Percentiles rank a stretch among this genome's conserved stretches.
Evolutionary conservation across 2,113 vertebrate species (phyloP).

Genomic region (Sinocyclocheilus anophthalmus): DNA sequence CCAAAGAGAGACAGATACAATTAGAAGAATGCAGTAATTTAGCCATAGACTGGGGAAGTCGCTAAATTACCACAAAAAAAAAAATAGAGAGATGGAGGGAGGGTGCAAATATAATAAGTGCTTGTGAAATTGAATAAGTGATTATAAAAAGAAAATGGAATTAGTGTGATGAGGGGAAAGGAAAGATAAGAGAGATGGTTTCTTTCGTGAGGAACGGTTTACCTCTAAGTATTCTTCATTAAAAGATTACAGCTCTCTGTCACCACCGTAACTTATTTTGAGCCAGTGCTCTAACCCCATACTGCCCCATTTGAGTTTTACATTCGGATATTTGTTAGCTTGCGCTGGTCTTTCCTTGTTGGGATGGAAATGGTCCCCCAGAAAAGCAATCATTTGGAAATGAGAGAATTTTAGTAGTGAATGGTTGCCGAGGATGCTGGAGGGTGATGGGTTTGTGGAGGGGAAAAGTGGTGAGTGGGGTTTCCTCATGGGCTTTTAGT

Average conservation of each 20-base stretch:
- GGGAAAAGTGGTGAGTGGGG: neutral
- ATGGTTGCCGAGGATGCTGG: too few species aligned
- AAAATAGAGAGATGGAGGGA: neutral
- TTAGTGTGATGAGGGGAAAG: neutral
- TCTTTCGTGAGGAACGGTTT: neutral
- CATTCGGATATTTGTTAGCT: neutral
- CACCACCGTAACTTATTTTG: neutral
- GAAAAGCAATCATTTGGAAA: neutral
- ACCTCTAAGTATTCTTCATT: constrained; percentile 8
- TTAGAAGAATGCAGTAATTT: neutral
- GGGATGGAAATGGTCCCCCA: too few species aligned
- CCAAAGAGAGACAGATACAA: constrained; percentile 46
- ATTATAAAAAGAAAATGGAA: constrained; percentile 49
- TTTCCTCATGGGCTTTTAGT: constrained; percentile 32
- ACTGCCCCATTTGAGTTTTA: neutral
- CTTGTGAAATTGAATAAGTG: constrained; percentile 3
- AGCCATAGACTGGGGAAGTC: constrained; percentile 5
- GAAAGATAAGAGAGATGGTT: neutral
- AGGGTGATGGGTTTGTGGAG: neutral
- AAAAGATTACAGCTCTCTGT: constrained; percentile 1
- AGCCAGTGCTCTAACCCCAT: neutral
- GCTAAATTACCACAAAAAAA: neutral
- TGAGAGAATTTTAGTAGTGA: neutral
- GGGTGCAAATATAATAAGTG: constrained; percentile 6
- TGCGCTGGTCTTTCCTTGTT: too few species aligned